Base-by-base conservation (phyloP, 1,140 invertebrate species). In the Melipona quadrifasciata region DNA sequence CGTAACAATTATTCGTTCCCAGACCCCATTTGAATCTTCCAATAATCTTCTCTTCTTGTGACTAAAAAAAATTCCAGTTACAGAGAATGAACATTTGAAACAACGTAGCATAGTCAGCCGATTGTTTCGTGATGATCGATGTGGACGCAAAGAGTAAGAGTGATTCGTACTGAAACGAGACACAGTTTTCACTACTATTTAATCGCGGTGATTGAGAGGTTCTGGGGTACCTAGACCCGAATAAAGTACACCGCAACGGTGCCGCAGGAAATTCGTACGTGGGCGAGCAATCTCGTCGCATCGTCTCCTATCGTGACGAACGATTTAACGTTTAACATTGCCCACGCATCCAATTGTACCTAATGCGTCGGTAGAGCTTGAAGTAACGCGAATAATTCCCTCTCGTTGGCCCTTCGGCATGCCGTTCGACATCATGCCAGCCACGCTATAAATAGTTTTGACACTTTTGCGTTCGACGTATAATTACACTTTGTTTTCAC, bases 281-380 rank as follows among this genome's bases (percentile, higher is more conserved):
- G 82, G 91, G 91, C 89, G 90, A 80, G 78, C 81, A 91, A 90
- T 91, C 87, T 85, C 84, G 86, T 87, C 83, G 79, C 83, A 90
- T 91, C 88, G 84, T 89, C 84, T 89, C 75, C 85, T 87, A 88
- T 90, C 87, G 89, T 85, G 82, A 90, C 86, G 90, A 84, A 90
- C 91, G 90, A 92, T 92, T 92, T 91, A 91, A 91, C 87, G 90
- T 90, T 92, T 90, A 91, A 91, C 87, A 78, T 89, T 90, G 90
- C 91, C 92, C 89, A 92, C 92, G 86, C 90, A 87, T 58, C 75
- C 90, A 92, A 92, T 92, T 92, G 89, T 86, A 76, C 82, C 68
- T 90, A 86, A 86, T 88, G 82, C 64, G 77, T 64, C 73, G 74
- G 76, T 77, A 55, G 82, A 89, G 82, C 68, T 72, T 76, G 72